Conservation (phyloP, 1,140 invertebrate species). For the Caenorhabditis latens region DNA sequence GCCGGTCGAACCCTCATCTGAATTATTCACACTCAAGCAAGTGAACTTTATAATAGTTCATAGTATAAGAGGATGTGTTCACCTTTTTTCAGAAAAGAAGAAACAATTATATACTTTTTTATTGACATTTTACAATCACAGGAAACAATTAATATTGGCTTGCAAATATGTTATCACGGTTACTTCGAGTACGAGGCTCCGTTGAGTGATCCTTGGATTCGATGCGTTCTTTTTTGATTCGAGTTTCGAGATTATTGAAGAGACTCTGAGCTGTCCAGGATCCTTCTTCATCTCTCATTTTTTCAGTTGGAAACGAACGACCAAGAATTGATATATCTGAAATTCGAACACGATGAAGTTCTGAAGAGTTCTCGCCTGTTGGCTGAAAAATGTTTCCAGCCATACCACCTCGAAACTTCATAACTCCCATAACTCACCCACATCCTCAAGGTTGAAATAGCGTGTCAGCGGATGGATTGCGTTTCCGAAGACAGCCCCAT, state of each 20-base stretch:
- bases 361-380: too few relatives aligned
- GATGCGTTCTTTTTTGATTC: constrained; percentile 19
- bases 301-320: neutral
- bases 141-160: neutral
- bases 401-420: too few relatives aligned
- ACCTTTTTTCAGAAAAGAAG: neutral
- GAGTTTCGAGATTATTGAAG: neutral
- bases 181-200: neutral
- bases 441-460: constrained; percentile 14
- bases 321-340: constrained; percentile 16
- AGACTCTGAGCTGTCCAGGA: constrained; percentile 10
- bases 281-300: neutral
- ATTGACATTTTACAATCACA: neutral
- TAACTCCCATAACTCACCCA: neutral
- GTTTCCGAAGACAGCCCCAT: neutral
- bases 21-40: neutral
- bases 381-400: too few relatives aligned
- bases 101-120: neutral
- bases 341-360: neutral
- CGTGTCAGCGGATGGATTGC: constrained; percentile 3
- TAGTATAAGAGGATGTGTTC: neutral
- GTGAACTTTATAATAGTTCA: neutral
- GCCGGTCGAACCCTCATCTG: constrained; percentile 44
- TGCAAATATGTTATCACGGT: neutral
- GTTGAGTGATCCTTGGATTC: neutral